phyloP scores from a whole-genome alignment of 2,113 vertebrate genomes.

The Hydrochoerus hydrochaeris region DNA sequence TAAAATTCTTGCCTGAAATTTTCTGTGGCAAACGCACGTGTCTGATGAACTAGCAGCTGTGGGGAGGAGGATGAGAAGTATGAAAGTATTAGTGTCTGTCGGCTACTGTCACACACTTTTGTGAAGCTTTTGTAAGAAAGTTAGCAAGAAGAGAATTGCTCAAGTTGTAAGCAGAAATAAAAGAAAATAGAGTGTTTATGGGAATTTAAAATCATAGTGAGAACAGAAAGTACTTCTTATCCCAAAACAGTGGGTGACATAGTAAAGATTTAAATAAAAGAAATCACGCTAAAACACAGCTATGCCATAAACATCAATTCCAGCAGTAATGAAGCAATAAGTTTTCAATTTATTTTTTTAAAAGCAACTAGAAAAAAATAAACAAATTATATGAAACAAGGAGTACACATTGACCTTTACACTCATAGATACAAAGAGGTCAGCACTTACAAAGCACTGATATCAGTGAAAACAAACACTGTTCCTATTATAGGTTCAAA shows the following conservation, averaged over 20 bases:
- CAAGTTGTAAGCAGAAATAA: background rate
- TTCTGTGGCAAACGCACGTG: background rate
- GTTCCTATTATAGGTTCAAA: background rate
- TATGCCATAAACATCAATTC: background rate
- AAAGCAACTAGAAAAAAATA: background rate
- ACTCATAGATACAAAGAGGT: background rate
- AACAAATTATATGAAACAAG: background rate
- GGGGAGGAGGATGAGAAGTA: background rate
- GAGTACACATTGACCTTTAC: too few species aligned
- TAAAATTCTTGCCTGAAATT: constrained; percentile 12
- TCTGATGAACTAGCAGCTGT: background rate
- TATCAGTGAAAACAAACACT: background rate
- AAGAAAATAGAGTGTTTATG: background rate
- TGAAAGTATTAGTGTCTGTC: background rate
- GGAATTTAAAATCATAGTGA: background rate
- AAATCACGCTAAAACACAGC: background rate
- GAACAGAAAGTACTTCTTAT: background rate
- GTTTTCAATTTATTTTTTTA: background rate
- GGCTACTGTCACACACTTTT: background rate
- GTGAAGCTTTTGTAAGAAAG: background rate
- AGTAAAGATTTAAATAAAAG: background rate
- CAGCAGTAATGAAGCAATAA: background rate
- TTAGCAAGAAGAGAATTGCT: background rate
- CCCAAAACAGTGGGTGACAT: background rate
- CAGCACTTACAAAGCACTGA: rapidly evolving